These are phyloP conservation scores for Halichoeres trimaculatus DNA, from an alignment of 2,113 vertebrate genomes.

Conservation along the genomic window DNA sequence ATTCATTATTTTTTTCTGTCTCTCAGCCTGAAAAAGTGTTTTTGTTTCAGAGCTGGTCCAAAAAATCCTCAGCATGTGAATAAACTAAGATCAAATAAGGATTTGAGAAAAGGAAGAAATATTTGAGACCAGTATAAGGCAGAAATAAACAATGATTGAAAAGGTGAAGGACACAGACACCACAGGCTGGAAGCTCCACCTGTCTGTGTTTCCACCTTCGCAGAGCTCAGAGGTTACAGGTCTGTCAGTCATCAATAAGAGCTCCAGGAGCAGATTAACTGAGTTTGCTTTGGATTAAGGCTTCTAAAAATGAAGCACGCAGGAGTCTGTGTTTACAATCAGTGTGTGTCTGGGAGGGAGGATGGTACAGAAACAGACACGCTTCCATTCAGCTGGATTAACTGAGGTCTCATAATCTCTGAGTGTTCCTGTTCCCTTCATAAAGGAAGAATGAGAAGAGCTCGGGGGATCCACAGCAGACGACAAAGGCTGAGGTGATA, in stretches of 20 bases:
- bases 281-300: neutral
- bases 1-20: conserved; percentile 1
- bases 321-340: no score
- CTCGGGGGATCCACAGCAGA: no score
- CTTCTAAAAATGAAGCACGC: neutral
- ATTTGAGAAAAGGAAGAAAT: neutral
- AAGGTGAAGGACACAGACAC: neutral
- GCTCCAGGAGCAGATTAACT: neutral
- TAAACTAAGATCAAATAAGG: neutral
- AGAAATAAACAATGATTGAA: neutral
- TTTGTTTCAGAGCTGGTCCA: neutral
- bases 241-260: neutral
- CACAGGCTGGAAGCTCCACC: conserved; percentile 3
- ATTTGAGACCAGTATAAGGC: no score
- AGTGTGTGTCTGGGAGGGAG: no score
- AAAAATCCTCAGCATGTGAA: neutral
- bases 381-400: neutral
- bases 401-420: neutral
- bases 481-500: no score
- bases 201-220: neutral
- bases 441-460: no score
- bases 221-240: neutral
- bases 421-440: neutral
- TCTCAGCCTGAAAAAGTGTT: neutral
- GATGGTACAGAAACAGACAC: no score